phyloP scores from a whole-genome alignment of 1,140 invertebrate genomes.

The Aphidius ervi region DNA sequence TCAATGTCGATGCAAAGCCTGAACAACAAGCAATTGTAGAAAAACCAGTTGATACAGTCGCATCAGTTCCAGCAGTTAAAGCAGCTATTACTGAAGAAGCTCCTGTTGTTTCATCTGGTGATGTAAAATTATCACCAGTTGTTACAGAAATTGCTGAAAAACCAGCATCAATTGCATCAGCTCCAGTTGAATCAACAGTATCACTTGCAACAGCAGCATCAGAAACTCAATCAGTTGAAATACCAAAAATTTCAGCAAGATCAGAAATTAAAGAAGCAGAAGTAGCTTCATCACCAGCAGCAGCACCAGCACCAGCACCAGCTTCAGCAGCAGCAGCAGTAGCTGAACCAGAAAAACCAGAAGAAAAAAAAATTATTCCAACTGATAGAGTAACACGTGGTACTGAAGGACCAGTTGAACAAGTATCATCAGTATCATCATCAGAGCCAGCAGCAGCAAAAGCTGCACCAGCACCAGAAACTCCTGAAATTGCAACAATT shows the following conservation, averaged over 20 bases:
- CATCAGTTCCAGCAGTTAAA: too few species aligned
- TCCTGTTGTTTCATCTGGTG: too few species aligned
- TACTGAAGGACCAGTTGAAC: not conserved
- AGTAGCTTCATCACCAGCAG: not conserved
- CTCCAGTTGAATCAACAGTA: not conserved
- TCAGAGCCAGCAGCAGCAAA: constrained; percentile 2
- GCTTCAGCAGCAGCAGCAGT: not conserved
- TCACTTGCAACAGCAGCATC: not conserved
- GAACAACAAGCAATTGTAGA: not conserved
- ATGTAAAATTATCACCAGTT: not conserved
- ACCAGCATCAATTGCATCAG: not conserved
- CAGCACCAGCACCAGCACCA: not conserved
- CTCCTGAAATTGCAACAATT: too few species aligned
- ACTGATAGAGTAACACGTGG: constrained; percentile 3
- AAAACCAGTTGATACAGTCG: not conserved
- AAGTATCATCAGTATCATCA: not conserved
- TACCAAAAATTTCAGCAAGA: not conserved
- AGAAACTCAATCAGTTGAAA: not conserved
- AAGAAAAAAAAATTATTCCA: not conserved
- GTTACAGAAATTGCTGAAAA: not conserved
- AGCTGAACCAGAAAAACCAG: constrained; percentile 3
- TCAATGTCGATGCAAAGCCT: too few species aligned
- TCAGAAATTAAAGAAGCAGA: not conserved
- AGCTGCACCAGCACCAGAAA: not conserved
- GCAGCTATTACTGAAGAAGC: too few species aligned